Evolutionary conservation across 2,888 invertebrate genomes (phyloP), one percentile per base, ranked within the genome.

Genomic region (Drosophila mimica): DNA sequence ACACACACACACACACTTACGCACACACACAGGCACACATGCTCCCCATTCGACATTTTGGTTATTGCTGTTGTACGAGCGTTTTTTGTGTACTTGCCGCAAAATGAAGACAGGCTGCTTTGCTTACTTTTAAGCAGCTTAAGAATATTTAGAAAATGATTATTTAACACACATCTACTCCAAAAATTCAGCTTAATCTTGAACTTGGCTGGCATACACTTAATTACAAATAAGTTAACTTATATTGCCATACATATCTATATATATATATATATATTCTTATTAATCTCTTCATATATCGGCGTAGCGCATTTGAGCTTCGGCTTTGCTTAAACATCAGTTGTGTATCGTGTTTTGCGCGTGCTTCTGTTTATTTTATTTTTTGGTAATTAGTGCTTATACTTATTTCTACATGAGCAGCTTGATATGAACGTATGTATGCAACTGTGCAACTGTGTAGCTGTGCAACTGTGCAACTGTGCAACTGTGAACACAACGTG

Each of bases 351-450:
- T 11, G 17, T 17, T 51, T 38, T 28, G 15, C 28, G 49, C 30
- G 31, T 52, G 52, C 60, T 30, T 53, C 15, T 63, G 64, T 30
- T 58, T 9, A 51, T 71, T 51, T 80, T 71, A 54, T 80, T 79
- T 86, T 84, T 79, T 70, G 85, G 74, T 74, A 89, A 89, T 84
- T 84, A 84, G 84, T 82, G 80, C 72, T 73, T 73, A 75, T 79
- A 84, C 80, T 82, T 74, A 82, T 62, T 76, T 74, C 71, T 30
- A 60, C 83, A 75, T 74, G 75, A 81, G 69, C 81, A 70, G 73
- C 71, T 86, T 68, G 71, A 70, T 67, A 69, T 36, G 49, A 63
- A 62, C 51, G 57, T 48, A 53, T 54, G 36, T 43, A 5, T 53
- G 51, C 34, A 49, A 46, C 54, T 53, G 62, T 51, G 59, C n/a